Evolutionary conservation across 2,888 invertebrate species (phyloP).

Genomic region (Blomia tropicalis): DNA sequence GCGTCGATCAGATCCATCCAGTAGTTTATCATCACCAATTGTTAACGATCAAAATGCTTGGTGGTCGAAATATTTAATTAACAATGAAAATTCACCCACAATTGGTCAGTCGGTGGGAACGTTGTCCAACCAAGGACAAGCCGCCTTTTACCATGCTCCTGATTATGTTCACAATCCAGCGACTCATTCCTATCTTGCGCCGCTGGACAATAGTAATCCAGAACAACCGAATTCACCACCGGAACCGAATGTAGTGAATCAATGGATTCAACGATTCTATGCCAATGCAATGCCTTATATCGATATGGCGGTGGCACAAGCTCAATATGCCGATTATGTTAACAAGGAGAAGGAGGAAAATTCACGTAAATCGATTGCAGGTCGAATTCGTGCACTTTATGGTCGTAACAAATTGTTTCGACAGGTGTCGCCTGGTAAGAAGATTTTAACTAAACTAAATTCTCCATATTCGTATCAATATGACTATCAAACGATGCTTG

Average conservation of each 20-base stretch:
- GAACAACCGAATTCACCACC: neutral
- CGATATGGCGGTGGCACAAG: neutral
- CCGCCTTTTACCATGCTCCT: conserved; percentile 1
- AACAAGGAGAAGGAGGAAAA: conserved; percentile 9
- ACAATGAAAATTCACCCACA: neutral
- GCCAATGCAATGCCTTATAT: neutral
- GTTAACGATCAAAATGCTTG: neutral
- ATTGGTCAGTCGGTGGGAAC: neutral
- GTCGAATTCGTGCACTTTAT: neutral
- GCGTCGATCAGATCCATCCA: neutral
- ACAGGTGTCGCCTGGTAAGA: conserved; percentile 2
- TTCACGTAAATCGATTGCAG: neutral
- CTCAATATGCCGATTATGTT: neutral
- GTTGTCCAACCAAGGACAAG: neutral
- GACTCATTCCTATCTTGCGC: neutral
- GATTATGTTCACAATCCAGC: conserved; percentile 10
- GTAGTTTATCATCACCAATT: neutral
- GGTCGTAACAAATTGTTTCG: neutral
- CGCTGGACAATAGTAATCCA: neutral
- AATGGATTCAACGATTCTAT: neutral
- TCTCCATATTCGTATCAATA: neutral
- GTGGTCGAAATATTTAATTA: neutral
- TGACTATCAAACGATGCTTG: neutral
- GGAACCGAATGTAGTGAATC: neutral
- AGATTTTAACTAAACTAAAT: conserved; percentile 1